Conservation (phyloP, 2,113 vertebrate genomes). For the Sylvilagus bachmani region DNA sequence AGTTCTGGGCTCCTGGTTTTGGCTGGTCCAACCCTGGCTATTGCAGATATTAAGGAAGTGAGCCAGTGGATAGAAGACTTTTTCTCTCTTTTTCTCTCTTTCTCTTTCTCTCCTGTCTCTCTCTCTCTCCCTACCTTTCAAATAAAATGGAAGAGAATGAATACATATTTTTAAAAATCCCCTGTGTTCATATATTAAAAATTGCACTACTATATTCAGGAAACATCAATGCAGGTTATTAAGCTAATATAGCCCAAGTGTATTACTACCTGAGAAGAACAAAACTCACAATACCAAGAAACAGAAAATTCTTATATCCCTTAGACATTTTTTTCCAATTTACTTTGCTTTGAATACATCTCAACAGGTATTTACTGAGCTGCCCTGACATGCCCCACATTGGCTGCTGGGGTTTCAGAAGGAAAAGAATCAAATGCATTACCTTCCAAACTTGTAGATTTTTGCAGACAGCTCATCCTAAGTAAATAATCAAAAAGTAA, state of each 20-base stretch:
- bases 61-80: too few relatives aligned
- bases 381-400: background rate
- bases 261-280: background rate
- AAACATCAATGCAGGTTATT: background rate
- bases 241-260: background rate
- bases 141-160: too few relatives aligned
- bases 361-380: background rate
- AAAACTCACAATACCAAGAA: background rate
- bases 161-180: too few relatives aligned
- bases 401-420: background rate
- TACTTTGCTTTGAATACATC: constrained; percentile 9
- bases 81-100: too few relatives aligned
- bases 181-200: background rate
- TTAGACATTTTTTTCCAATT: background rate
- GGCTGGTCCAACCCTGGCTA: too few relatives aligned
- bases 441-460: background rate
- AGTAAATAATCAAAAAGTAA: background rate
- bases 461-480: background rate
- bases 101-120: too few relatives aligned
- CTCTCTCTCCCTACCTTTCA: too few relatives aligned
- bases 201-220: background rate
- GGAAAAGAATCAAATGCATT: background rate
- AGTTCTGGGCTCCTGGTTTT: too few relatives aligned
- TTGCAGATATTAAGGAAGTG: too few relatives aligned
- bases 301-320: background rate